Percentiles rank a stretch among this genome's conserved stretches.
phyloP scores from a whole-genome alignment of 2,888 invertebrate genomes.

The Hypomecis atomaria region DNA sequence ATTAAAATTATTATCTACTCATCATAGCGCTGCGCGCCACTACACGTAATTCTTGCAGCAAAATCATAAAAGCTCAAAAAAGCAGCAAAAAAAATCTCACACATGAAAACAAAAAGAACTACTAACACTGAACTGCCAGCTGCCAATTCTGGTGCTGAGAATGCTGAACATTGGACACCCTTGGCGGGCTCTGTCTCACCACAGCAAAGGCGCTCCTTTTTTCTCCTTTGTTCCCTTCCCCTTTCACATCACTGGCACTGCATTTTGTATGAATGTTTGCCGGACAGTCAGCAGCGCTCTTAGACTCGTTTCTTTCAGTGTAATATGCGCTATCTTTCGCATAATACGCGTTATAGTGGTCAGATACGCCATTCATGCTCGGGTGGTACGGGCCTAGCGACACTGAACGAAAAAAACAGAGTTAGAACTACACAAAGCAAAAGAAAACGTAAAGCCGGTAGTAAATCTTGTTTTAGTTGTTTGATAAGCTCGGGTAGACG shows the following conservation, averaged over 20 bases:
- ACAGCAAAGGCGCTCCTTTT: constrained; percentile 87
- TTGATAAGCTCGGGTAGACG: constrained; percentile 43
- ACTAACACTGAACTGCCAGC: constrained; percentile 88
- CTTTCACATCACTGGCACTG: constrained; percentile 74
- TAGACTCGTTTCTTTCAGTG: constrained; percentile 78
- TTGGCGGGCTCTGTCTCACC: constrained; percentile 86
- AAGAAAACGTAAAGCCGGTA: constrained; percentile 62
- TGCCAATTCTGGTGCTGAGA: constrained; percentile 81
- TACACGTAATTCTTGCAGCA: constrained; percentile 22
- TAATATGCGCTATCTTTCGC: constrained; percentile 81
- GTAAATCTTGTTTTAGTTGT: constrained; percentile 49
- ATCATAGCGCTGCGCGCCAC: no score
- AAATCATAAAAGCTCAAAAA: constrained; percentile 35
- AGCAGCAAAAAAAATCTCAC: constrained; percentile 48
- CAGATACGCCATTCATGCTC: constrained; percentile 79
- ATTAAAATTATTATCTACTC: neutral
- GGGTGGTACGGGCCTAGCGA: constrained; percentile 82
- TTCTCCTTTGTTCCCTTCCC: constrained; percentile 71
- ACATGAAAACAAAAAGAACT: constrained; percentile 63
- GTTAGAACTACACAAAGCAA: constrained; percentile 83
- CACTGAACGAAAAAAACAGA: constrained; percentile 69
- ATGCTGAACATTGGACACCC: constrained; percentile 66
- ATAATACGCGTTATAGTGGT: constrained; percentile 81
- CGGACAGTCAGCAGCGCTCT: constrained; percentile 74
- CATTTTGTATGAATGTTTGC: constrained; percentile 82